Base-by-base conservation (phyloP, 2,888 invertebrate species). In the Acronicta aceris region DNA sequence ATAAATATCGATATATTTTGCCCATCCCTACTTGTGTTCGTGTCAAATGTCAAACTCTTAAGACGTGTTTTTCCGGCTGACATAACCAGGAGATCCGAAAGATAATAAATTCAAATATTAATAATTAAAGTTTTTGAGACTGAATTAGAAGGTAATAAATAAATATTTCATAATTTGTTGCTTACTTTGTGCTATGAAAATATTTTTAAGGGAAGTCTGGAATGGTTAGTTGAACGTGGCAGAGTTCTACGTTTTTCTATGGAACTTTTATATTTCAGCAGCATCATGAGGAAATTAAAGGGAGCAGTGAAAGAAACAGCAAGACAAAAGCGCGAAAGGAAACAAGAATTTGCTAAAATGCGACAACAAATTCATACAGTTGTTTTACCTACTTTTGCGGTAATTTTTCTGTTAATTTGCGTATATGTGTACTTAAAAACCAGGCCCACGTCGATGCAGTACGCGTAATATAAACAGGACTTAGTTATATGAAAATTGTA, bases 221-320 rank as follows among this genome's bases (percentile, higher is more conserved):
- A 57, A 54, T 10, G 25, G 54, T 46, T n/a, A 57, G 42, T 73
- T 60, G 40, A 58, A 84, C 84, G 85, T 85, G 83, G 82, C 83
- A 81, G 13, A 54, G 21, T 59, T 62, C 21, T 62, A 59, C 27
- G 57, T 53, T 47, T 57, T 57, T 55, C 55, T 45, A 53, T 55
- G n/a, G 41, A 33, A n/a, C 27, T 55, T 62, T 71, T 72, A 51
- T 67, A 73, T 87, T 89, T 71, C 78, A 88, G 87, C 51, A 61
- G 27, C 67, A 95, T 79, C 73, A 98, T 98, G 98, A 96, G 97
- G 74, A 97, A 97, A 85, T 90, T 97, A 42, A 98, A 97, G 84
- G 97, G 97, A 51, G 96, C 97, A 55, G 96, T 96, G 47, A 98
- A 98, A 91, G 98, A 98, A 92, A 97, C 97, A 0, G 96, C 97